A percentile compares a stretch with the other conserved stretches of the same genome.
phyloP scores from a whole-genome alignment of 2,113 vertebrate genomes.

The Megaptera novaeangliae region DNA sequence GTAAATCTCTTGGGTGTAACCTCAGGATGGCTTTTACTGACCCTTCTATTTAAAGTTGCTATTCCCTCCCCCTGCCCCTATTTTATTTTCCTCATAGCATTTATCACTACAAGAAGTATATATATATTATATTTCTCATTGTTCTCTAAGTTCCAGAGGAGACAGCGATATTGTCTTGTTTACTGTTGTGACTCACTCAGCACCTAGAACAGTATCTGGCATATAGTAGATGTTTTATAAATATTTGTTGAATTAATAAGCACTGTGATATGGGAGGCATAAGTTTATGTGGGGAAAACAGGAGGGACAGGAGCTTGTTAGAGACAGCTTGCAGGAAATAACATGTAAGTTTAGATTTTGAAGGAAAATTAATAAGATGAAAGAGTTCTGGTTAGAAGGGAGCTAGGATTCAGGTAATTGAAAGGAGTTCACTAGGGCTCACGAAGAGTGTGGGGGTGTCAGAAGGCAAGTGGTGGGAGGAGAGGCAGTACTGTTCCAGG shows the following conservation, averaged over 20 bases:
- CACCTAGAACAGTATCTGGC: background rate
- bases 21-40: background rate
- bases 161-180: background rate
- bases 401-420: background rate
- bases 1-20: background rate
- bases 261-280: background rate
- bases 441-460: background rate
- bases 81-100: background rate
- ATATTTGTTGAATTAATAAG: background rate
- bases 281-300: background rate
- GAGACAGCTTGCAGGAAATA: background rate
- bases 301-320: background rate
- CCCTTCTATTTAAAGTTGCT: background rate
- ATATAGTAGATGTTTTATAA: background rate
- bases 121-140: background rate
- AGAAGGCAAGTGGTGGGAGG: background rate
- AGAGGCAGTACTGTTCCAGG: background rate
- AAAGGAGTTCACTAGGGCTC: background rate
- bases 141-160: background rate
- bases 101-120: conserved; percentile 7
- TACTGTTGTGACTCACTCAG: background rate
- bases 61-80: fast-evolving
- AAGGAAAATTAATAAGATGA: conserved; percentile 3
- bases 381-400: background rate
- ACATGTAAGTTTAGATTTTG: background rate